Evolutionary conservation across 2,888 invertebrate genomes (phyloP).

Genomic region (Perizoma flavofasciatum): DNA sequence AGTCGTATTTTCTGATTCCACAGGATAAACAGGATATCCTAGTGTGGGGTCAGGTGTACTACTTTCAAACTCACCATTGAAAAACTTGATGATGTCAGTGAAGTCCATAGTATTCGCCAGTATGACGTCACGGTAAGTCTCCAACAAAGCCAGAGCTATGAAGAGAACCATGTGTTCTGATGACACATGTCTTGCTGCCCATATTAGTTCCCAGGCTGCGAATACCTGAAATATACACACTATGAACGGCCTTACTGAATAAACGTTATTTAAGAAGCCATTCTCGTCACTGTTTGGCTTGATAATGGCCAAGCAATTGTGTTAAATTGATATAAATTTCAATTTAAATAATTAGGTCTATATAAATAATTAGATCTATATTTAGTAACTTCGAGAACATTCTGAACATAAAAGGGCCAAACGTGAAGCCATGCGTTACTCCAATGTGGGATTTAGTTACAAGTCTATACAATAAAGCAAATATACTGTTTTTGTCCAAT

Average conservation of each 20-base stretch:
- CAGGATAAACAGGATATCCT: too few species aligned
- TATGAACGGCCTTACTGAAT: not conserved
- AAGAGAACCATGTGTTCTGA: constrained; percentile 96
- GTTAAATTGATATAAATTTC: too few species aligned
- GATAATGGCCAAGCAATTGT: too few species aligned
- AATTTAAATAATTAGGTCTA: too few species aligned
- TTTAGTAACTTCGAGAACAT: not conserved
- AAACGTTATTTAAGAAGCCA: too few species aligned
- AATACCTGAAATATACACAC: constrained; percentile 80
- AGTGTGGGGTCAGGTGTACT: too few species aligned
- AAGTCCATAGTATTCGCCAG: constrained; percentile 98
- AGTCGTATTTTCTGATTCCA: too few species aligned
- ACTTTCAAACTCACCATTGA: constrained; percentile 88
- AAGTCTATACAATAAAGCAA: not conserved
- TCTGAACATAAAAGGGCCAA: not conserved
- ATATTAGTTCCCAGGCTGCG: constrained; percentile 96
- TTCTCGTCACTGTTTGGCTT: too few species aligned
- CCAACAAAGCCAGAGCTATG: constrained; percentile 94
- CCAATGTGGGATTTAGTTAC: not conserved
- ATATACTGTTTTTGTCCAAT: too few species aligned
- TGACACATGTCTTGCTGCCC: constrained; percentile 95
- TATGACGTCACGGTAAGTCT: constrained; percentile 97
- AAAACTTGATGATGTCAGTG: constrained; percentile 98
- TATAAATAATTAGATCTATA: too few species aligned
- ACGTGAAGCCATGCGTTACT: constrained; percentile 4